Evolutionary conservation across 1,140 invertebrate species (phyloP), one percentile per base, ranked within the genome.

Genomic region (Hylyphantes graminicola): DNA sequence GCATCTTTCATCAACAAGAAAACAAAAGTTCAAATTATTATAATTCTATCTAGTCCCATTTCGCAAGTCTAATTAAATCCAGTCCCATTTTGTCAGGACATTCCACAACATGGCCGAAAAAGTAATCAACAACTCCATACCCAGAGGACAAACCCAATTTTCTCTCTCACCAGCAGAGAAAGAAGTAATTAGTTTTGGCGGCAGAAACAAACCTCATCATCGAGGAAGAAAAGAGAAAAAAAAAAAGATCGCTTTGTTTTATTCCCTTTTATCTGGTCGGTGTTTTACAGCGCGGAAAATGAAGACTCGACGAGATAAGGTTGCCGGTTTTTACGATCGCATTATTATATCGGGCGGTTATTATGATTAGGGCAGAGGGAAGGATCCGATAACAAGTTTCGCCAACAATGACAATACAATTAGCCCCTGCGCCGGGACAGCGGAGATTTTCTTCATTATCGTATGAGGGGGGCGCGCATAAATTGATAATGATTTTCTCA

Each of bases 321-420:
- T 48, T 76, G 15, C 21, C 4, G 67, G 51, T 9, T 83, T 83
- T 83, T 83, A 83, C 80, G 80, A 83, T 83, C 80, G 72, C 51
- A 83, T 83, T 83, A 83, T 83, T 83, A 83, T 83, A 83, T 83
- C 80, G 80, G 67, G 80, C 80, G 80, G 50, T 83, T 83, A 83
- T 83, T 83, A 83, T 83, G 80, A 83, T 83, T 83, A 83, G 80
- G 80, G 80, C 80, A 83, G 80, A 75, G 74, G 80, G 80, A 83
- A 73, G 70, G 80, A 83, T 83, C 80, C 80, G 80, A 83, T 83
- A 83, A 83, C 80, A 83, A 83, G 80, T 83, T 83, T 83, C 21
- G 70, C 80, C 80, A 83, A 83, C 80, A 83, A 83, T 83, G 80
- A 83, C 80, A 83, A 83, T 83, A 83, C 80, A 83, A 83, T 83